Percentiles rank a stretch among this genome's conserved stretches.
Evolutionary conservation across 92 coral and sea anemone genomes (phyloP).

Genomic region (Palythoa grandis): DNA sequence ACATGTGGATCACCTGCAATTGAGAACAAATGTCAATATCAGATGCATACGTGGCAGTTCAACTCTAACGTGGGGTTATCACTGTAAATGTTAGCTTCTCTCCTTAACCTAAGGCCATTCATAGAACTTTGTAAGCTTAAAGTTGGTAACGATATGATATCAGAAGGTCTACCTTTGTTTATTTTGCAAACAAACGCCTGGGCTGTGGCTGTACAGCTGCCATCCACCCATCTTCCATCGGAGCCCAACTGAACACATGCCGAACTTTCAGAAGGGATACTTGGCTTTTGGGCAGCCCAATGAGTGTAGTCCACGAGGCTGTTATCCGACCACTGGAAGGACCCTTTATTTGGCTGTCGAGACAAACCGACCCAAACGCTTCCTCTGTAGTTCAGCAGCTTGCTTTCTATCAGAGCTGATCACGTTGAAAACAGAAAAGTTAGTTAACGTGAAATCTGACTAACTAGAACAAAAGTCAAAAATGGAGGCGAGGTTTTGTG

Average conservation of each 20-base stretch:
- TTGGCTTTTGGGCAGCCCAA: slow-evolving; percentile 86
- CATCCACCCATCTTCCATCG: slow-evolving; percentile 84
- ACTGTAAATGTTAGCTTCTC: too few species aligned
- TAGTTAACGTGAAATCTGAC: neutral
- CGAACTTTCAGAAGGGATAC: slow-evolving; percentile 44
- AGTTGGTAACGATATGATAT: too few species aligned
- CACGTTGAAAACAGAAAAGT: neutral
- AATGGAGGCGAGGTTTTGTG: too few species aligned
- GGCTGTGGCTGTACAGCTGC: slow-evolving; percentile 55
- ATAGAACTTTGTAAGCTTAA: too few species aligned
- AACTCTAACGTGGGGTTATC: too few species aligned
- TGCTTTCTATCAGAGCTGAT: slow-evolving; percentile 71
- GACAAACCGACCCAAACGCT: slow-evolving; percentile 87
- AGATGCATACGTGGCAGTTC: too few species aligned
- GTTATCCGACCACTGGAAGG: slow-evolving; percentile 79
- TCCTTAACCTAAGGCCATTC: too few species aligned
- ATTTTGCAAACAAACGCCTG: slow-evolving; percentile 86
- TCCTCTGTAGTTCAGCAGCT: slow-evolving; percentile 67
- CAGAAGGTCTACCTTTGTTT: slow-evolving; percentile 62
- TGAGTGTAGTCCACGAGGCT: slow-evolving; percentile 68
- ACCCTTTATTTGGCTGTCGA: slow-evolving; percentile 53
- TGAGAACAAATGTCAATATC: neutral
- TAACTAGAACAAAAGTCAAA: neutral
- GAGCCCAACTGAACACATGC: slow-evolving; percentile 70
- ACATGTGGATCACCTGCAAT: slow-evolving; percentile 78